These are phyloP conservation scores for Drosophila siamana DNA, from an alignment of 2,888 invertebrate species.

Conservation along the genomic window DNA sequence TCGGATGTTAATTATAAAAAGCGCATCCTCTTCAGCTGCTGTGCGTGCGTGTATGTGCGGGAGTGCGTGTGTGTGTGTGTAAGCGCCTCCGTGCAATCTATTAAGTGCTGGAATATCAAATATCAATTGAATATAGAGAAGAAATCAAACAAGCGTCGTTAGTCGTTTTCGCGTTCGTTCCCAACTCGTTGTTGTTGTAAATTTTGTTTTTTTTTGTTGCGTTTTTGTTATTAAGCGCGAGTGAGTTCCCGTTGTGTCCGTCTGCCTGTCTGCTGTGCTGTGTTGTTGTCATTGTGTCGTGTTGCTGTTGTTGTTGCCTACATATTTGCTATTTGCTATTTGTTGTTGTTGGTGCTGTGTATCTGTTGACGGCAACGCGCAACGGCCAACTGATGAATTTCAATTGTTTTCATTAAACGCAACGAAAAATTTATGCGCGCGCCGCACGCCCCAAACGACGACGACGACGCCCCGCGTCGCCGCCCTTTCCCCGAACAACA, in stretches of 20 bases:
- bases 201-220: slow-evolving; percentile 14
- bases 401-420: slow-evolving; percentile 71
- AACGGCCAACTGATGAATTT: slow-evolving; percentile 68
- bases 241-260: not conserved
- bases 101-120: slow-evolving; percentile 58
- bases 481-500: slow-evolving; percentile 1
- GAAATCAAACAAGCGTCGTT: slow-evolving; percentile 53
- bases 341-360: slow-evolving; percentile 55
- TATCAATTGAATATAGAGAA: slow-evolving; percentile 60
- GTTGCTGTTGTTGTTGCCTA: slow-evolving; percentile 11
- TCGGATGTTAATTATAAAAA: slow-evolving; percentile 41
- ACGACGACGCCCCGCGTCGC: slow-evolving; percentile 27
- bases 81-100: slow-evolving; percentile 62
- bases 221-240: slow-evolving; percentile 5
- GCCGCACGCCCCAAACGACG: slow-evolving; percentile 46
- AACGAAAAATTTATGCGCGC: slow-evolving; percentile 54
- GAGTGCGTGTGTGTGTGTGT: slow-evolving; percentile 32
- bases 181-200: slow-evolving; percentile 19
- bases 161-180: slow-evolving; percentile 31
- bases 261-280: not conserved
- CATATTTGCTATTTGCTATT: slow-evolving; percentile 2
- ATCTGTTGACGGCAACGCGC: slow-evolving; percentile 66
- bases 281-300: slow-evolving; percentile 1
- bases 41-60: slow-evolving; percentile 32
- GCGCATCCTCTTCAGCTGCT: slow-evolving; percentile 58